Evolutionary conservation across 2,113 vertebrate genomes (phyloP).

Genomic region (Copsychus sechellarum): DNA sequence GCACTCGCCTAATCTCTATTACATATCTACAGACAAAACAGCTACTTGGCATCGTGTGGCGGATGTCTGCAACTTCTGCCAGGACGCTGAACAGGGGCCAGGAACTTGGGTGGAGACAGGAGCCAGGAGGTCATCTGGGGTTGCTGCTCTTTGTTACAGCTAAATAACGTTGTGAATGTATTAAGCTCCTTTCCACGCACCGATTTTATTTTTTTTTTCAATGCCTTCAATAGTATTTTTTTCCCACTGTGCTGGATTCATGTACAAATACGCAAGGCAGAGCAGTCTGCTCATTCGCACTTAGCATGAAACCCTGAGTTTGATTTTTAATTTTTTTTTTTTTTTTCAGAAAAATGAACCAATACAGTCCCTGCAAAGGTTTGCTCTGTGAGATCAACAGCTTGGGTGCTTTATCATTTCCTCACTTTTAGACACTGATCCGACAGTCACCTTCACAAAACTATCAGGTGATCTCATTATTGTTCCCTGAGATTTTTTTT

Average conservation of each 20-base stretch:
- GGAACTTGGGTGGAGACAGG: conserved; percentile 60
- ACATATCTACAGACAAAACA: conserved; percentile 73
- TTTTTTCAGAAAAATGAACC: neutral
- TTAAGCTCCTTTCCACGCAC: conserved; percentile 9
- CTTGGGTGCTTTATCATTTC: neutral
- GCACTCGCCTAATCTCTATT: conserved; percentile 60
- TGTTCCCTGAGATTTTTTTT: neutral
- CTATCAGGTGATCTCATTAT: neutral
- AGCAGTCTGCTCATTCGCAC: neutral
- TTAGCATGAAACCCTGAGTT: neutral
- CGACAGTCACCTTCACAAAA: neutral
- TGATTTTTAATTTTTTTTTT: neutral
- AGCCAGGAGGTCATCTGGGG: conserved; percentile 67
- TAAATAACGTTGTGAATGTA: conserved; percentile 32
- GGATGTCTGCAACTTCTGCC: conserved; percentile 69
- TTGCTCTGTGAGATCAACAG: neutral
- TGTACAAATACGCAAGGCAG: neutral
- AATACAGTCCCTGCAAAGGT: neutral
- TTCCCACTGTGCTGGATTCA: neutral
- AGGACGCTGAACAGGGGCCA: conserved; percentile 58
- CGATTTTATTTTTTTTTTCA: neutral
- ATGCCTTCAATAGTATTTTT: neutral
- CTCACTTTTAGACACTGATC: neutral
- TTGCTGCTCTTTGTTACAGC: conserved; percentile 60
- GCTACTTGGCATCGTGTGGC: conserved; percentile 52